Evolutionary conservation across 2,888 invertebrate genomes (phyloP).

Genomic region (Euzophera pinguis): DNA sequence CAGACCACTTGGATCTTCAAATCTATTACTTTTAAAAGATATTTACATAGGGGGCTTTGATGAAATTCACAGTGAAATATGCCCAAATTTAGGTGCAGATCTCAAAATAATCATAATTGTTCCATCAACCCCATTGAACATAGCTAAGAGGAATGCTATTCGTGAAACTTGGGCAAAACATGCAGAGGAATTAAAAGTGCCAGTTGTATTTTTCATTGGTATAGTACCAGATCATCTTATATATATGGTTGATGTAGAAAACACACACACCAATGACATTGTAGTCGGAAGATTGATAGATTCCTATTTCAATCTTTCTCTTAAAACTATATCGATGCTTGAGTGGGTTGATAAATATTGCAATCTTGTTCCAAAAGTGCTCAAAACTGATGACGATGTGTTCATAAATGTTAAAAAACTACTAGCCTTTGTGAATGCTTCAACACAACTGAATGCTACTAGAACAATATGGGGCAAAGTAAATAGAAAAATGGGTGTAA

Average conservation of each 20-base stretch:
- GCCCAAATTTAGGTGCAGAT: neutral
- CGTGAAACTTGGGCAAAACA: neutral
- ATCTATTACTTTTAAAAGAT: neutral
- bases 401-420: slow-evolving; percentile 84
- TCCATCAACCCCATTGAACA: neutral
- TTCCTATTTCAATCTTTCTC: slow-evolving; percentile 89
- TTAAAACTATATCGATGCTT: slow-evolving; percentile 90
- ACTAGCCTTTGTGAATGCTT: too few species aligned
- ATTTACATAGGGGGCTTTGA: neutral
- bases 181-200: neutral
- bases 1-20: too few species aligned
- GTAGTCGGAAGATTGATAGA: slow-evolving; percentile 86
- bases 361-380: slow-evolving; percentile 84
- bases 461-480: too few species aligned
- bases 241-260: slow-evolving; percentile 61
- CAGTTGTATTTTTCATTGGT: neutral
- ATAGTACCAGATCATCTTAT: neutral
- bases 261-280: slow-evolving; percentile 87
- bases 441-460: too few species aligned
- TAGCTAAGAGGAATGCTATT: neutral
- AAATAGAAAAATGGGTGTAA: too few species aligned
- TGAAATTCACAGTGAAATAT: neutral
- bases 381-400: slow-evolving; percentile 95
- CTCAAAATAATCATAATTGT: neutral
- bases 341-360: slow-evolving; percentile 91